Percentiles rank a stretch among this genome's conserved stretches.
These are phyloP conservation scores for Oscheius sp. DNA, from an alignment of 2,888 invertebrate species.

Conservation along the genomic window DNA sequence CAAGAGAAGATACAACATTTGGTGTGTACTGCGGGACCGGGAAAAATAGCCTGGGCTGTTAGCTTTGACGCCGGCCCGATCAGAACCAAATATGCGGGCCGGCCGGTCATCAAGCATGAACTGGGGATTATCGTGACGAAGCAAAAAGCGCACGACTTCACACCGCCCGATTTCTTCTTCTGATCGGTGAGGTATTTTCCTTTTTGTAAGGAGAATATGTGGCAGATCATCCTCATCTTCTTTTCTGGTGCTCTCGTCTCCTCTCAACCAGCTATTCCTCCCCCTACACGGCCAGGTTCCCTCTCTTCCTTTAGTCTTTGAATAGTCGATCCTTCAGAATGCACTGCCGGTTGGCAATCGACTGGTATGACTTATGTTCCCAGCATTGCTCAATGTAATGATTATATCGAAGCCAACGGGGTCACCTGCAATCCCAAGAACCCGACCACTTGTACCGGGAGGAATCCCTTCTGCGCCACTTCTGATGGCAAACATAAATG, in stretches of 20 bases:
- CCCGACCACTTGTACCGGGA: slow-evolving; percentile 61
- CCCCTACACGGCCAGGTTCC: slow-evolving; percentile 56
- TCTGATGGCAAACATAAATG: slow-evolving; percentile 54
- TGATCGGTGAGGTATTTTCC: neutral
- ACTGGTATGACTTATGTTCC: slow-evolving; percentile 63
- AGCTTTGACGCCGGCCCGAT: slow-evolving; percentile 26
- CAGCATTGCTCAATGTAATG: slow-evolving; percentile 54
- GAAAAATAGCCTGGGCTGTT: slow-evolving; percentile 16
- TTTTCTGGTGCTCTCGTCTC: neutral
- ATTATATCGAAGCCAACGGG: slow-evolving; percentile 54
- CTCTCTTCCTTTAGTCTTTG: slow-evolving; percentile 9
- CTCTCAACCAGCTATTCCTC: slow-evolving; percentile 52
- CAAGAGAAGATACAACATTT: neutral
- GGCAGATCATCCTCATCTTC: neutral
- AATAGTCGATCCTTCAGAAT: slow-evolving; percentile 41
- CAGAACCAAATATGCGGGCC: slow-evolving; percentile 32
- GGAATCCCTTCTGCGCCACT: slow-evolving; percentile 63
- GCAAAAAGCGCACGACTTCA: slow-evolving; percentile 35
- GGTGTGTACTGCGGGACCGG: neutral
- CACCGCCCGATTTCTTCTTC: neutral
- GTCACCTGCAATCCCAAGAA: slow-evolving; percentile 57
- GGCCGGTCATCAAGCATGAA: slow-evolving; percentile 35
- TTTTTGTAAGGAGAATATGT: too few species aligned
- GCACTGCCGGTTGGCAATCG: slow-evolving; percentile 61
- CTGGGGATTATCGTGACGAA: slow-evolving; percentile 31